These are phyloP conservation scores for Ivindomyrus marchei DNA, from an alignment of 2,113 vertebrate species.

Conservation along the genomic window DNA sequence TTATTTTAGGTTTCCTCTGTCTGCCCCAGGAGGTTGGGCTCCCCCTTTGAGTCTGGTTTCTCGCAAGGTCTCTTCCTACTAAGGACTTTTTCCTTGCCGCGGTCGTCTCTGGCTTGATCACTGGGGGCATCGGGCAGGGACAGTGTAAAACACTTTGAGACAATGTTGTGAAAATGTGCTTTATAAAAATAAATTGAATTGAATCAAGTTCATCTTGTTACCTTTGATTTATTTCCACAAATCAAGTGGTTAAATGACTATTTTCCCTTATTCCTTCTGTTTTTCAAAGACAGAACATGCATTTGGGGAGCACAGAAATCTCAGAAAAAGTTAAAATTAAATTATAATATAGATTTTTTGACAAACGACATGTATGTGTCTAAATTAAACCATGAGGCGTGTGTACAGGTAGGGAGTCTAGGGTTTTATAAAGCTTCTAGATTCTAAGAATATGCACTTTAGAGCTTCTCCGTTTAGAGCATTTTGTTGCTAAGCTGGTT, in stretches of 20 bases:
- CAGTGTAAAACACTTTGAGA: too few relatives aligned
- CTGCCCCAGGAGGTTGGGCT: not conserved
- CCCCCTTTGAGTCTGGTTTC: not conserved
- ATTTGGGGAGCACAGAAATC: not conserved
- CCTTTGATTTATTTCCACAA: not conserved
- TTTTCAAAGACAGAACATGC: not conserved
- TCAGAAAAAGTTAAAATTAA: not conserved
- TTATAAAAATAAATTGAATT: not conserved
- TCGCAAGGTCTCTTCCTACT: not conserved
- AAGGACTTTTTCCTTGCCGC: not conserved
- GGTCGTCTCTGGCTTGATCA: not conserved
- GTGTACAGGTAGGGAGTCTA: not conserved
- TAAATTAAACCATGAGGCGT: not conserved
- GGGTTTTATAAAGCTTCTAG: not conserved
- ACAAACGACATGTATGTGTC: not conserved
- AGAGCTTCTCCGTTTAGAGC: not conserved
- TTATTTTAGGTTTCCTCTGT: not conserved
- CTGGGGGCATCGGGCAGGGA: not conserved
- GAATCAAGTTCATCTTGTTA: not conserved
- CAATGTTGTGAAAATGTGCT: not conserved
- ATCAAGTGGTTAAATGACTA: not conserved
- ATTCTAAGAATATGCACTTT: not conserved
- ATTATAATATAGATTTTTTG: not conserved
- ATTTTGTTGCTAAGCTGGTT: not conserved
- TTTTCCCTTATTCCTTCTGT: not conserved